Base-by-base conservation (phyloP, 2,888 invertebrate genomes). In the Cyclophora albipunctata region DNA sequence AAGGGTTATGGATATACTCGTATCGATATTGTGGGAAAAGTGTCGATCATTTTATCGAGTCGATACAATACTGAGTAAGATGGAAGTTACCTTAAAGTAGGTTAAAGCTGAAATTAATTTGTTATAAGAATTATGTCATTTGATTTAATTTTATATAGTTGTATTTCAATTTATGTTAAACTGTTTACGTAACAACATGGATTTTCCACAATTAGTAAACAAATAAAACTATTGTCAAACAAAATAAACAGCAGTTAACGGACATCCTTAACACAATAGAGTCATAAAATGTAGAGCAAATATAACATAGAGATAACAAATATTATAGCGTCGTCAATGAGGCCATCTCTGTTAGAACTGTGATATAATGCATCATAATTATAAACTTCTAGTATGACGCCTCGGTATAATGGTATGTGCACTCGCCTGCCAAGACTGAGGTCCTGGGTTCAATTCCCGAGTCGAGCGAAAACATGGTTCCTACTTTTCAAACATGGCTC, bases 281-380 rank as follows among this genome's bases (percentile, higher is more conserved):
- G 45, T 47, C 40, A 47, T 59, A 58, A 59, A 59, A 55, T 53
- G 47, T 42, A 52, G 43, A 47, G 43, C 34, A 34, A 47, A 49
- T 37, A 54, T 20, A 20, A 20, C 20, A 5, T 50, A 34, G 35
- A 47, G 46, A 48, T 44, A 40, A 42, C 41, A 45, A 47, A 46
- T 50, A 35, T 45, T 44, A 48, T 50, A 48, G 45, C 42, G 35
- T 41, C 45, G 45, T 46, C 45, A 50, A 55, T 55, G 50, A 46
- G 49, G 37, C 4, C 37, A 37, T 5, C 4, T 37, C 4, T 37
- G 37, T 37, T 37, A 4, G 37, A 20, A 20, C 20, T 20, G 20
- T 20, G 20, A 20, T 20, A 20, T 20, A 20, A 20, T 2, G 1
- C 20, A 20, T 20, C 20, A 50, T 45, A 47, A 3, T 33, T 43